A percentile compares a stretch with the other conserved stretches of the same genome.
phyloP scores from a whole-genome alignment of 1,140 invertebrate genomes.

The Drosophila leontia region DNA sequence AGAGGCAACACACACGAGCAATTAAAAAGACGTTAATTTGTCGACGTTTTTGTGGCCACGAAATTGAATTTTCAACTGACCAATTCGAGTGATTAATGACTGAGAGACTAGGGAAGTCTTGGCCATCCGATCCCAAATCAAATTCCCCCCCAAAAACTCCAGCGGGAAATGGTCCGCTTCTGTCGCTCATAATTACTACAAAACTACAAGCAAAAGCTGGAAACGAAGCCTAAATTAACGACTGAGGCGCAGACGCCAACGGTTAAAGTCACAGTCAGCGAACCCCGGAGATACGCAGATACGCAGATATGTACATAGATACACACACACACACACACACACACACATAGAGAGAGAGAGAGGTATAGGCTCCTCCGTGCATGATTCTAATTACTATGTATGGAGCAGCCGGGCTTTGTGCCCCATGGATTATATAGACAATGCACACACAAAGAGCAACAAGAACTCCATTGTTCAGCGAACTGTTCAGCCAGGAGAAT shows the following conservation, averaged over 20 bases:
- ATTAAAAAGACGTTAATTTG: conserved; percentile 82
- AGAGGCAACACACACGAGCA: conserved; percentile 41
- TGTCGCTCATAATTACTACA: conserved; percentile 43
- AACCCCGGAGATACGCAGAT: conserved; percentile 46
- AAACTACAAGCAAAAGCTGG: not conserved
- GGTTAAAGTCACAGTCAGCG: conserved; percentile 75
- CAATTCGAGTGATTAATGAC: conserved; percentile 68
- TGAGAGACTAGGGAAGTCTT: conserved; percentile 1
- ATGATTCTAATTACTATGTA: conserved; percentile 83
- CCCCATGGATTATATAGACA: conserved; percentile 55
- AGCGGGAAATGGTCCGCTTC: conserved; percentile 36
- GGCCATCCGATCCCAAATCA: conserved; percentile 23
- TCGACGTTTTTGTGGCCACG: conserved; percentile 61
- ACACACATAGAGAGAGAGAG: conserved; percentile 14
- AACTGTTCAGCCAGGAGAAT: conserved; percentile 29
- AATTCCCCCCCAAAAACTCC: conserved; percentile 15
- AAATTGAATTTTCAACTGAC: conserved; percentile 77
- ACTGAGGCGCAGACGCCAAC: conserved; percentile 47
- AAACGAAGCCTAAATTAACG: conserved; percentile 43
- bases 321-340: conserved; percentile 11
- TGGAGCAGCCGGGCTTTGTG: conserved; percentile 31
- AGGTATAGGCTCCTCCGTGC: conserved; percentile 46
- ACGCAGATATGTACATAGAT: conserved; percentile 23
- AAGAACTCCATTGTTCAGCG: conserved; percentile 40
- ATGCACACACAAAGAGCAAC: conserved; percentile 38